A percentile compares a stretch with the other conserved stretches of the same genome.
Evolutionary conservation across 2,888 invertebrate species (phyloP).

Genomic region (Apotomis turbidana): DNA sequence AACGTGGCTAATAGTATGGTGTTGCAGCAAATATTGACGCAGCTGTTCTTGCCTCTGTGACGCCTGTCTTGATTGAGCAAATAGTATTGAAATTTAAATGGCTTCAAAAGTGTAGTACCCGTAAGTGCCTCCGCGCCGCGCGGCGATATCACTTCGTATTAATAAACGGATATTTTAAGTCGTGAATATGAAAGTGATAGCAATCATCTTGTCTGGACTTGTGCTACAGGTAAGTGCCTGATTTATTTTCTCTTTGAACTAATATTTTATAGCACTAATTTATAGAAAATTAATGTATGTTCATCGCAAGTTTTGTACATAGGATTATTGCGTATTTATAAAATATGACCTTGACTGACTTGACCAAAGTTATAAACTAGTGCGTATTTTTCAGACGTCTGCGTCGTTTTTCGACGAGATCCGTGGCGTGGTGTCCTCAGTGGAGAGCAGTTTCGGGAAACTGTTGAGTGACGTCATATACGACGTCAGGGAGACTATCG

Average conservation of each 20-base stretch:
- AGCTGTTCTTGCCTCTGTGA: slow-evolving; percentile 50
- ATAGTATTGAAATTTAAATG: slow-evolving; percentile 51
- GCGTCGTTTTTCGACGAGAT: slow-evolving; percentile 65
- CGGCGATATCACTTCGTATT: slow-evolving; percentile 25
- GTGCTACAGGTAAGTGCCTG: slow-evolving; percentile 55
- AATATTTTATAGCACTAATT: neutral
- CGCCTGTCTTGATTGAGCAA: slow-evolving; percentile 55
- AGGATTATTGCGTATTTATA: neutral
- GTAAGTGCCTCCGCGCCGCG: slow-evolving; percentile 26
- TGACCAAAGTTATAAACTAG: too few species aligned
- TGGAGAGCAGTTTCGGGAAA: slow-evolving; percentile 64
- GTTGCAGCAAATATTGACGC: slow-evolving; percentile 56
- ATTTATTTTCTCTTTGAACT: slow-evolving; percentile 7
- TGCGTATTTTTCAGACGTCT: slow-evolving; percentile 61
- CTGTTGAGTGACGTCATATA: slow-evolving; percentile 65
- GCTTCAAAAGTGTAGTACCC: slow-evolving; percentile 36
- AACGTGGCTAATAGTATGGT: slow-evolving; percentile 30
- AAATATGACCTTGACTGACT: neutral
- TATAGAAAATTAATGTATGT: neutral
- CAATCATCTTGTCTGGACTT: slow-evolving; percentile 51
- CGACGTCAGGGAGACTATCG: slow-evolving; percentile 68
- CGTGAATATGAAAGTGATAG: slow-evolving; percentile 53
- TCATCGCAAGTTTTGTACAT: neutral
- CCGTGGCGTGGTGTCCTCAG: slow-evolving; percentile 58
- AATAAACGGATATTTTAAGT: slow-evolving; percentile 38